Evolutionary conservation across 2,888 invertebrate species (phyloP), one percentile per base, ranked within the genome.

Genomic region (Drymonia ruficornis): DNA sequence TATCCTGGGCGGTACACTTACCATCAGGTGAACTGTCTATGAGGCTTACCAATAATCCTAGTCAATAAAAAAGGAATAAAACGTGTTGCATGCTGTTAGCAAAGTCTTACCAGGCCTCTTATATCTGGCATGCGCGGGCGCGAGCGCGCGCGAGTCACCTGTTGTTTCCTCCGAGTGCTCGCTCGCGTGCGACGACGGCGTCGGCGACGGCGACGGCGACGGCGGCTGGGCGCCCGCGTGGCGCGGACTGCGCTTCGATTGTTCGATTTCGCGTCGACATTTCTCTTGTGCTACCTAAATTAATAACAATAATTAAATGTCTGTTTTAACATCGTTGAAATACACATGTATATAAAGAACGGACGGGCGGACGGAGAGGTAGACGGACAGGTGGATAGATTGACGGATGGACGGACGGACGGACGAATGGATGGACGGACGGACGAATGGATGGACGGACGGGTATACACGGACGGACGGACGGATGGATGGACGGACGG

Each of bases 211-310:
- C 9, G 69, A 58, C 9, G 65, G 63, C 36, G 62, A 58, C n/a
- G 59, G 67, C 12, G 74, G 67, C 0, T 76, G 58, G 0, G 80
- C 54, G 28, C 65, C 57, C 13, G 67, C 69, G 61, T 80, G 81
- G 0, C 90, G 86, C 0, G 89, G 88, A 16, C 79, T 80, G 7
- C 83, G 83, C 56, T 83, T 86, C 0, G 89, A 76, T 56, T 86
- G 85, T 56, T 90, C 88, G 53, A 91, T 83, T 64, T 92, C 91
- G 16, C 91, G 90, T 0, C 89, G 83, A 59, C 91, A 92, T 56
- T 84, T 88, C 74, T 89, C 91, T 74, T 88, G 89, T 15, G 91
- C 81, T 23, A 91, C 81, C 91, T 91, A 34, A 11, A 6, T 34
- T 1, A 36, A 18, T 18, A 36, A 1, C 11, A 31, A 31, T 11